Base-by-base conservation (phyloP, 2,113 vertebrate genomes). In the Ochotona princeps region DNA sequence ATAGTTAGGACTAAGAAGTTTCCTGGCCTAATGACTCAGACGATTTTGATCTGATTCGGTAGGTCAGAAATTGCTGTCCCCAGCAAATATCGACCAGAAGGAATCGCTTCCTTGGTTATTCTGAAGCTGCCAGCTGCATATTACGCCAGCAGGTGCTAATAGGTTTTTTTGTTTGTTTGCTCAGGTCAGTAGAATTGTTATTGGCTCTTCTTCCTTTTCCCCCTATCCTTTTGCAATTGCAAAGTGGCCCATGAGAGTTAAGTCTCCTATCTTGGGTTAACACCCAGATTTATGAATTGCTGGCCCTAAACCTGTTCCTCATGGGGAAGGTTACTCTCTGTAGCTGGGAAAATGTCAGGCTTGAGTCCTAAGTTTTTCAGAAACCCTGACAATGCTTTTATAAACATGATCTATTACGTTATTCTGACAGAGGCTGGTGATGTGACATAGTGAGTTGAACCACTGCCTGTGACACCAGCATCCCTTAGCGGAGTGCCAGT, bases 1-100 rank as follows among this genome's bases (percentile, higher is more conserved):
- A 32, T 69, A 78, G 25, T 72, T 82, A 88, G 14, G n/a, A 87
- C 78, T 95, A 57, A 90, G 93, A 95, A 2, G 80, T 80, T 87
- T 78, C 78, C 73, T 76, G 17, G 93, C 94, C 44, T 94, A 92
- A 93, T 94, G 81, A 60, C 32, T 96, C 91, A 5, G 95, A 92
- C 95, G 89, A 72, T 96, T 92, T 96, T 96, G 26, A 95, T 97
- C 87, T 95, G 89, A 96, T 96, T 95, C 92, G 76, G 75, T 94
- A 93, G 83, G 92, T 97, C 47, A 93, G 72, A 94, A 98, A 83
- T 96, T 85, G 75, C 54, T 79, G 96, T 83, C 78, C 95, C 83
- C 92, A 94, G 90, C 79, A 96, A 80, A 73, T 95, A 96, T 32
- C 65, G 94, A 95, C 83, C 96, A 49, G 91, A 95, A 96, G 92